Evolutionary conservation across 2,113 vertebrate species (phyloP), one percentile per base, ranked within the genome.

Genomic region (Hirundichthys speculiger): DNA sequence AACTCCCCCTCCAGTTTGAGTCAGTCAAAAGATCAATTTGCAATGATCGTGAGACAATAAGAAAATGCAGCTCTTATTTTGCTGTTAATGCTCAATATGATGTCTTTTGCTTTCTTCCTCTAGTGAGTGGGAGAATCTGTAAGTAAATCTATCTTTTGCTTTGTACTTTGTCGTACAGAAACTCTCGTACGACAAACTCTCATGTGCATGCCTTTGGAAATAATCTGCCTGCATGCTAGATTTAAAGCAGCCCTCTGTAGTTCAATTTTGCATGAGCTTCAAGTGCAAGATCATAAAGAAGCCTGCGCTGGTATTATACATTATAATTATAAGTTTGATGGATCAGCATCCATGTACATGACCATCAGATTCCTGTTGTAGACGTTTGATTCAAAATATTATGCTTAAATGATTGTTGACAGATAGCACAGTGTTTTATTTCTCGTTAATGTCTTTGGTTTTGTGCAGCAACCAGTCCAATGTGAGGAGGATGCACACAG

Each of bases 91-190:
- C 57, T 63, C 2, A 5, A 55, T 79, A 7, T 88, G 14, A 88
- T 85, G 66, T 88, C 88, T 81, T 88, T 75, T 75, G 9, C 76
- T 78, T 79, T 45, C 61, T 91, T 77, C 80, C 56, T 89, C 25
- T 86, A 99, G 96, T 83, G 96, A 98, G 85, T 98, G 96, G 96
- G 96, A 91, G 91, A 93, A 84, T 79, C 94, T 99, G 96, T 99
- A 96, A 98, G 96, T 98, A 14, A 22, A 43, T 75, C 88, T 77
- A 61, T 27, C 0, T 67, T 70, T 67, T 10, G 20, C 13, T 56
- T 64, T 45, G 40, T 54, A 21, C 4, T 39, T 81, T 49, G 62
- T 61, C 43, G 52, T 50, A 34, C 39, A 38, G 64, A 52, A 59
- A 13, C n/a, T 30, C 16, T 61, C 54, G 11, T 52, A 22, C n/a